Base-by-base conservation (phyloP, 2,113 vertebrate genomes). In the Dipodomys stephensi region DNA sequence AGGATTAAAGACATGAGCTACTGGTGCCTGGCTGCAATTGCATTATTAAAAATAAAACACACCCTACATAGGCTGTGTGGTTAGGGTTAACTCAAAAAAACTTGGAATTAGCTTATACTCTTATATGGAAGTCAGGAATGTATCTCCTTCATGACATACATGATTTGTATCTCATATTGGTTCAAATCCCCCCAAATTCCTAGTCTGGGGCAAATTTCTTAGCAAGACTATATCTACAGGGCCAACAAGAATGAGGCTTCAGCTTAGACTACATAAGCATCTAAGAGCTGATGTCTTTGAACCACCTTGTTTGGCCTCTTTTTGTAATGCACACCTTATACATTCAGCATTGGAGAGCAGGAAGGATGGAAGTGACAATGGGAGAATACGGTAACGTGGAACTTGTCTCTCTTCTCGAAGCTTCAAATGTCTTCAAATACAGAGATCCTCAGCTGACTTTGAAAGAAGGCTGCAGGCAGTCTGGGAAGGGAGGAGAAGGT, bases 21-120 rank as follows among this genome's bases (percentile, higher is more conserved):
- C 53, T 57, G 53, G 13, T 57, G 53, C 53, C 53, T 57, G 15
- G 15, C 53, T 57, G 53, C 15, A 13, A 57, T 57, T 57, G 53
- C 12, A 57, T 91, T 83, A 7, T n/a, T 64, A 19, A 69, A 27
- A 79, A 83, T 62, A 72, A 88, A 49, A 18, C n/a, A 57, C 87
- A 19, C 19, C 49, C 23, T 15, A 32, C 12, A 2, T 73, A 19
- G 8, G 28, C 30, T 46, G 49, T 44, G 27, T 23, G 69, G 3
- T 32, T 62, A 35, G 39, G 27, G 62, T 85, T 77, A 25, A 77
- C 86, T 92, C 39, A 23, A 10, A 27, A 9, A 35, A 44, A 28
- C 57, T 44, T 87, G 39, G 49, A 65, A 46, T 39, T 30, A 35
- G 30, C 46, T 19, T 28, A 5, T 62, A 8, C 20, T 35, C 46